Conservation (phyloP, 2,113 vertebrate species). For the Carlito syrichta region DNA sequence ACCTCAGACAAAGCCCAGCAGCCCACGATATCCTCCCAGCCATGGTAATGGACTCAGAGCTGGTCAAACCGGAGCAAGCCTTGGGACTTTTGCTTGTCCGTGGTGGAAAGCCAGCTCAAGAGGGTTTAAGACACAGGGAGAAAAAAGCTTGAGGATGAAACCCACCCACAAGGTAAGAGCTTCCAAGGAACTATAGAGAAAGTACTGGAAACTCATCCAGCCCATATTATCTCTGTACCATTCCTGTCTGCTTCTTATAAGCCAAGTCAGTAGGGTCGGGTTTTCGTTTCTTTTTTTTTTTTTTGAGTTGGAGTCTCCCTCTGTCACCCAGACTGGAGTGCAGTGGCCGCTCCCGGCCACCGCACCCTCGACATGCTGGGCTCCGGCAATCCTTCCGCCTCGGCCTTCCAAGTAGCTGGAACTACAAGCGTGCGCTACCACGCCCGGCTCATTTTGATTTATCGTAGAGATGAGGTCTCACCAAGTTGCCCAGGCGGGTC, state of each 20-base stretch:
- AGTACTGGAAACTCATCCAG: neutral
- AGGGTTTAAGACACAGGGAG: neutral
- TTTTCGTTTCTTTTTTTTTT: no score
- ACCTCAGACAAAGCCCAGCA: neutral
- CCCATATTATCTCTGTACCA: neutral
- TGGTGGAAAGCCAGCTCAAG: neutral
- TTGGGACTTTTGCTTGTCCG: neutral
- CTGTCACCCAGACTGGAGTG: no score
- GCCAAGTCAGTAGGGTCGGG: no score
- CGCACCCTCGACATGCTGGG: no score
- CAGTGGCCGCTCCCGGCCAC: no score
- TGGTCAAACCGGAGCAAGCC: neutral
- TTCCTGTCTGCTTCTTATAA: neutral
- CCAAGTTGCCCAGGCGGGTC: no score
- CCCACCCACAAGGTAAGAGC: neutral
- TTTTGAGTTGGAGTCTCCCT: no score
- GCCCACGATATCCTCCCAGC: rapidly evolving
- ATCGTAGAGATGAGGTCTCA: no score
- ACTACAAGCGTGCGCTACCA: no score
- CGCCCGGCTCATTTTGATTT: no score
- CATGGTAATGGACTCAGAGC: rapidly evolving
- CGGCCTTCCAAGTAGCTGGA: no score
- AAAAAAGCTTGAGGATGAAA: neutral
- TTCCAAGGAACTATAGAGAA: neutral
- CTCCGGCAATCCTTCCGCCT: no score